phyloP scores from a whole-genome alignment of 1,140 invertebrate genomes.

The Lutraria rhynchaena region DNA sequence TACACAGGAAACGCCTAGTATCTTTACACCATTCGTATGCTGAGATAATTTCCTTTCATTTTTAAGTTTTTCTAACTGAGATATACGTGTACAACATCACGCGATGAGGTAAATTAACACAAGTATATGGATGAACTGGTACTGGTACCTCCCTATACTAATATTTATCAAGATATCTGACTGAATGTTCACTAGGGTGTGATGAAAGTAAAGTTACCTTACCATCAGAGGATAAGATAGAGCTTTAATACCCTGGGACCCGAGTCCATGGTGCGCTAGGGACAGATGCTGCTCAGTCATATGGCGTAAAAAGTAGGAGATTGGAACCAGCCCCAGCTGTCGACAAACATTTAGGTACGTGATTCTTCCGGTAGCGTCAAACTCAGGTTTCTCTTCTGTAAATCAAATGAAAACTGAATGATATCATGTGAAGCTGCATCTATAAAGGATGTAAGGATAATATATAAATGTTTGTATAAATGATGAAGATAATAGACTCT shows the following conservation, averaged over 20 bases:
- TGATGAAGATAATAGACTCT: no score
- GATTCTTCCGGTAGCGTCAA: conserved; percentile 61
- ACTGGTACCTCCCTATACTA: not conserved
- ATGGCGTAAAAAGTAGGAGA: conserved; percentile 76
- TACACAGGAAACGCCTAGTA: no score
- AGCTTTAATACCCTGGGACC: conserved; percentile 76
- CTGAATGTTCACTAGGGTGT: not conserved
- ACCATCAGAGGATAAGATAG: conserved; percentile 77
- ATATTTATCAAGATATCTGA: no score
- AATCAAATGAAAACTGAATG: no score
- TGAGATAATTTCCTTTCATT: no score
- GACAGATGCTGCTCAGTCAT: conserved; percentile 72
- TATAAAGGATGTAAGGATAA: no score
- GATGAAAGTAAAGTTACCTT: conserved; percentile 50
- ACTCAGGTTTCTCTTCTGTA: conserved; percentile 63
- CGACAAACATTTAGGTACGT: conserved; percentile 70
- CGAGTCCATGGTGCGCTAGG: conserved; percentile 78
- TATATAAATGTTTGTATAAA: no score
- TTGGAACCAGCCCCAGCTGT: conserved; percentile 74
- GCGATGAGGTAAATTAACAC: no score
- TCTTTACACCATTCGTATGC: no score
- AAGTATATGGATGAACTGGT: not conserved
- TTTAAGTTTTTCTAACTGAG: no score
- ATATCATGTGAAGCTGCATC: no score
- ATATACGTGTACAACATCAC: not conserved